These are phyloP conservation scores for Brassicogethes aeneus DNA, from an alignment of 2,888 invertebrate species.

Conservation along the genomic window DNA sequence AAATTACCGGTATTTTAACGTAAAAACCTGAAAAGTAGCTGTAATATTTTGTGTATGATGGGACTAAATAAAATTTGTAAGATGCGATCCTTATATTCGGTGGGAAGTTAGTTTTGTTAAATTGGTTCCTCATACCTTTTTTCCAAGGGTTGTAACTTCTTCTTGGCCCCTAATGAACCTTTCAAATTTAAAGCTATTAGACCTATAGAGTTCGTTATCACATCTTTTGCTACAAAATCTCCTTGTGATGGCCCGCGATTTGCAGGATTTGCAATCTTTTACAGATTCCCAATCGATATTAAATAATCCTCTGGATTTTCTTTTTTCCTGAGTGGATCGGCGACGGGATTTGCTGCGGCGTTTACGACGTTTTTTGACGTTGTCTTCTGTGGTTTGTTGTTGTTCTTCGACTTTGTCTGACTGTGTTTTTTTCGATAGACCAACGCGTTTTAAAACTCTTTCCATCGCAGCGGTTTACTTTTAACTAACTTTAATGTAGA, in stretches of 20 bases:
- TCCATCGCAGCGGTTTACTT: conserved; percentile 36
- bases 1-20: no score
- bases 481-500: conserved; percentile 26
- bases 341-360: conserved; percentile 35
- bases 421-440: conserved; percentile 36
- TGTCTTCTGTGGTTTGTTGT: conserved; percentile 24
- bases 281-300: conserved; percentile 48
- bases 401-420: conserved; percentile 22
- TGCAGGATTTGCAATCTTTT: conserved; percentile 47
- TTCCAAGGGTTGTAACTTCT: conserved; percentile 44
- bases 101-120: background rate
- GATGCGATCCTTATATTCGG: background rate
- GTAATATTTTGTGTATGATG: no score
- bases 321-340: conserved; percentile 26
- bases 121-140: conserved; percentile 49
- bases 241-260: conserved; percentile 53
- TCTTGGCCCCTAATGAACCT: conserved; percentile 67
- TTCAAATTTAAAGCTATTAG: conserved; percentile 83
- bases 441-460: conserved; percentile 40
- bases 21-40: no score
- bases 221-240: conserved; percentile 66
- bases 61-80: no score
- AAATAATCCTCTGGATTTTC: conserved; percentile 37
- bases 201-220: conserved; percentile 78
- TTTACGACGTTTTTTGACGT: conserved; percentile 25